Conservation (phyloP, 30 jellyfish, hydroid and myxozoan species). For the Catostylus mosaicus region DNA sequence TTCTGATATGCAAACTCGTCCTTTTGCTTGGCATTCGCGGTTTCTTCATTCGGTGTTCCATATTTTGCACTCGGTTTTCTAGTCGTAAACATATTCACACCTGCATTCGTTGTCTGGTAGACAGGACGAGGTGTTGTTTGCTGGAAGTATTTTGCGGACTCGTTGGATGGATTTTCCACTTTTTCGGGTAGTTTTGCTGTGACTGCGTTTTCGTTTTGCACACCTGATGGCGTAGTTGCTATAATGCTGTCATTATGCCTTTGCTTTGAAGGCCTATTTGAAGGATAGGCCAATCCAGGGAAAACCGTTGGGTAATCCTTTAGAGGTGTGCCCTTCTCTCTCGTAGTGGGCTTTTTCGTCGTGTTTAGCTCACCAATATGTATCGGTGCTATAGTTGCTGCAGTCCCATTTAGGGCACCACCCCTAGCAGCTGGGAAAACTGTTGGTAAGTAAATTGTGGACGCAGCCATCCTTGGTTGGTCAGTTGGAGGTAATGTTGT, state of each 20-base stretch:
- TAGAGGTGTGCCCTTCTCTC: conserved; percentile 23
- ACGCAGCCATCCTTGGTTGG: conserved; percentile 1
- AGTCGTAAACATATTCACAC: neutral
- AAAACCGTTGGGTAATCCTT: conserved; percentile 45
- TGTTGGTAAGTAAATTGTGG: conserved; percentile 10
- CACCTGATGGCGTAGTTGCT: conserved; percentile 1
- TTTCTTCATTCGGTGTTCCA: conserved; percentile 32
- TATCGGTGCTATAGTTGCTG: conserved; percentile 6
- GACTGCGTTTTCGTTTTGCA: neutral
- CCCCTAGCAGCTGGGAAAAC: conserved; percentile 24
- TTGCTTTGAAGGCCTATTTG: conserved; percentile 4
- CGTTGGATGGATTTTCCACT: neutral
- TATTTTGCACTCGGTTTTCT: conserved; percentile 23
- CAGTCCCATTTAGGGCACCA: conserved; percentile 19
- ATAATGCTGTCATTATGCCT: neutral
- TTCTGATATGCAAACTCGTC: conserved; percentile 31
- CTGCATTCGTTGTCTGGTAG: conserved; percentile 1
- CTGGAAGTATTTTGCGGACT: neutral
- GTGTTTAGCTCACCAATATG: neutral
- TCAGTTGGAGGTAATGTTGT: conserved; percentile 24
- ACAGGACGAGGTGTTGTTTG: neutral
- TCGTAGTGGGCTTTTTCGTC: conserved; percentile 10
- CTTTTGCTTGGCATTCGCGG: conserved; percentile 41
- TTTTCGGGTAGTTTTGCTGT: conserved; percentile 11
- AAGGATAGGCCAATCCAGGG: conserved; percentile 52